A percentile compares a stretch with the other conserved stretches of the same genome.
Conservation (phyloP, 1,140 invertebrate genomes). For the Meloidogyne exigua region DNA sequence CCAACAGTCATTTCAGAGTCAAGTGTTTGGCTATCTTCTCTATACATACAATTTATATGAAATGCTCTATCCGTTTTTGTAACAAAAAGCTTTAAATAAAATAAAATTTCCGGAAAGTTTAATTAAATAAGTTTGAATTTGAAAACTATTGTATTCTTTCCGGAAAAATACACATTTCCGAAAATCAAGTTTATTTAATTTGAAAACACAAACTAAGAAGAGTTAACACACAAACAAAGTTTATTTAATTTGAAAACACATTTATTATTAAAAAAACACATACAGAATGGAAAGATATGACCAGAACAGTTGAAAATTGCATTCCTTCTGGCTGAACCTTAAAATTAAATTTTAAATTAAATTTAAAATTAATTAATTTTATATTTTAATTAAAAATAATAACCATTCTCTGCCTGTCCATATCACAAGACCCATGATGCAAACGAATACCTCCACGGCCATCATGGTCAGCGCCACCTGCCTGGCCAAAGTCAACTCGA, state of each 20-base stretch:
- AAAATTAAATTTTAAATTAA: background rate
- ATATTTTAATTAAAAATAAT: background rate
- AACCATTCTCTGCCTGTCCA: constrained; percentile 56
- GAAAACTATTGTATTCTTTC: background rate
- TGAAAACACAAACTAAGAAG: background rate
- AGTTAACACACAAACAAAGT: background rate
- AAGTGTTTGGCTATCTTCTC: constrained; percentile 52
- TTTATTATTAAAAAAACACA: constrained; percentile 1
- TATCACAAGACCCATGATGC: constrained; percentile 61
- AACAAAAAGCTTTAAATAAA: constrained; percentile 53
- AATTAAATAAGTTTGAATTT: background rate
- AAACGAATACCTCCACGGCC: constrained; percentile 57
- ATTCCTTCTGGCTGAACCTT: constrained; percentile 52
- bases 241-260: background rate
- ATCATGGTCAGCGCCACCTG: constrained; percentile 29
- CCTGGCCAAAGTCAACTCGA: constrained; percentile 56
- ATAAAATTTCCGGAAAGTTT: background rate
- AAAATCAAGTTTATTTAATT: background rate
- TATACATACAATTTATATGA: constrained; percentile 63
- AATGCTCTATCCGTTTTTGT: constrained; percentile 62
- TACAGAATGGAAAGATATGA: constrained; percentile 62
- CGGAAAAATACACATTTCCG: background rate
- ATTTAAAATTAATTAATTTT: background rate
- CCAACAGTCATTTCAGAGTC: constrained; percentile 52
- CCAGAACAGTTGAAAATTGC: constrained; percentile 61